Base-by-base conservation (phyloP, 2,888 invertebrate species). In the Pammene fasciana region DNA sequence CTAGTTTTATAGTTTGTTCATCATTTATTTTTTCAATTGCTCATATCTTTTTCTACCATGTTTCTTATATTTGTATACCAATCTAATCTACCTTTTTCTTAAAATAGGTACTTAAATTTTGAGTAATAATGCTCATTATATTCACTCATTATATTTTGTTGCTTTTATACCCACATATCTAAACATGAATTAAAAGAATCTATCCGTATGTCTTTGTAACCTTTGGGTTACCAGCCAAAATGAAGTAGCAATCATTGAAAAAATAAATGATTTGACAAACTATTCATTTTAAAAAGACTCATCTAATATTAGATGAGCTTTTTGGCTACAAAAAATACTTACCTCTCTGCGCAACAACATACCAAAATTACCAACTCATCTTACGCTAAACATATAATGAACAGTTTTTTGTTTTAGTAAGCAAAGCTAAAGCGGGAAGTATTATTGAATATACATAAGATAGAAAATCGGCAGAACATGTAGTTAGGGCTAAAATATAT, bases 381-480 rank as follows among this genome's bases (percentile, higher is more conserved):
- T n/a, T 16, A 54, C n/a, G 10, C 13, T 65, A 61, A 60, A 61
- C 56, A 65, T 18, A 38, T 38, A 26, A 18, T 14, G 16, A 65
- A 46, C 48, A 50, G 26, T 54, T 71, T 82, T 5, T 34, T 43
- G 5, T 18, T 13, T 70, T 81, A 84, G 73, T 71, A 84, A 84
- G 85, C 84, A 76, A 76, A 84, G 88, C 88, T 66, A 48, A 88
- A 87, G 89, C 89, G 73, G 82, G 85, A 86, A 87, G 82, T 75
- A 67, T 84, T 75, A 82, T 72, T 79, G 8, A 65, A 65, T 60
- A 60, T 13, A 54, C 10, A 60, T 65, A 65, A 59, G 46, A 38
- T 14, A 68, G 56, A 46, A 16, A 60, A 50, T 50, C 10, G 1
- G 70, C 70, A 65, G 54, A 60, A 65, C 60, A 52, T 59, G 14